These are phyloP conservation scores for Orbicella faveolata DNA, from an alignment of 64 coral and sea anemone species.

Conservation along the genomic window DNA sequence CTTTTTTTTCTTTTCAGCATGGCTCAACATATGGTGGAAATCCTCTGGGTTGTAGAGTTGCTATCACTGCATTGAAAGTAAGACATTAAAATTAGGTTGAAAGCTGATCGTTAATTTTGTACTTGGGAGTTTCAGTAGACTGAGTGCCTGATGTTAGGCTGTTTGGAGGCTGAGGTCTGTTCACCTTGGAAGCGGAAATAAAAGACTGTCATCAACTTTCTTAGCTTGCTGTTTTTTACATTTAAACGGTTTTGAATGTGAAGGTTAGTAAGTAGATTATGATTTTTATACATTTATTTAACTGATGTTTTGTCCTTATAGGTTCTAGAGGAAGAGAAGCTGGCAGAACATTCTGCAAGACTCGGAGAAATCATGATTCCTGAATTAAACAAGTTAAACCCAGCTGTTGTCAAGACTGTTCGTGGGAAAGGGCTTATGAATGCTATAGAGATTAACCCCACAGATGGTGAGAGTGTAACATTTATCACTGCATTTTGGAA, in stretches of 20 bases:
- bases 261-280: background rate
- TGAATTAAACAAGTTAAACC: conserved; percentile 80
- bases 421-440: conserved; percentile 95
- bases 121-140: no score
- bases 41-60: conserved; percentile 82
- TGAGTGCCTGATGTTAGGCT: no score
- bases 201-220: no score
- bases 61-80: conserved; percentile 84
- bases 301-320: background rate
- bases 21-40: conserved; percentile 98
- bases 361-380: conserved; percentile 82
- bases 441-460: conserved; percentile 86
- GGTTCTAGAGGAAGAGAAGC: conserved; percentile 96
- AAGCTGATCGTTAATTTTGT: background rate
- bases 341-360: conserved; percentile 76
- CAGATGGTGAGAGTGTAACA: conserved; percentile 47
- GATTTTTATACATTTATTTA: background rate
- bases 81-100: background rate
- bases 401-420: conserved; percentile 72
- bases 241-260: no score
- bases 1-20: conserved; percentile 67
- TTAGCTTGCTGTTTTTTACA: no score
- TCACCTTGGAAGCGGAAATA: no score
- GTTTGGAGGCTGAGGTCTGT: no score
- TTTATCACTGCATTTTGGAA: background rate